Base-by-base conservation (phyloP, 30 jellyfish, hydroid and myxozoan species). In the Cassiopea xamachana region DNA sequence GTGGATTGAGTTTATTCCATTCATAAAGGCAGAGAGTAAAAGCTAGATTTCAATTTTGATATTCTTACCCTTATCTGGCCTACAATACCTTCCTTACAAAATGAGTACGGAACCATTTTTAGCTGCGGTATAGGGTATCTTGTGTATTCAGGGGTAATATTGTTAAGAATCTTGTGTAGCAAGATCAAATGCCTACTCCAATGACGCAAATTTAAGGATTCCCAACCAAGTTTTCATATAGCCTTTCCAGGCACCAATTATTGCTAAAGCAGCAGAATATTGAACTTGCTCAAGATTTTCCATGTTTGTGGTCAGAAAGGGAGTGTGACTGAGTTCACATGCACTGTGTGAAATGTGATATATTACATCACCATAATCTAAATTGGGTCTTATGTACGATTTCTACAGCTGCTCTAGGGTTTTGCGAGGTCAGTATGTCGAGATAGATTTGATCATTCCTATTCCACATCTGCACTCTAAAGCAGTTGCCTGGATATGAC, bases 171-270 rank as follows among this genome's bases (percentile, higher is more conserved):
- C 68, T 75, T 75, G 47, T 75, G 19, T 71, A 75, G 47, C 43
- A 75, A 69, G 83, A 75, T 44, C 27, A 67, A 19, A 19, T 19
- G 76, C 46, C 76, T 67, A 67, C 76, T 67, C 76, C 76, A 67
- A 14, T 19, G 68, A 13, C 17, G 43, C 49, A 45, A 3, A 16
- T 46, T 49, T n/a, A 46, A 17, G 43, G 61, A 46, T 46, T 75
- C 83, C 67, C 67, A 75, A 16, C 61, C 67, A 46, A 75, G 83
- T 75, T 67, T 19, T 14, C 76, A 16, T 14, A 14, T 67, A 67
- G 64, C 90, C 90, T 80, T 60, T 81, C 90, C 90, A 81, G 0
- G 90, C 90, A 60, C 90, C 90, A 46, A 83, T 81, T 60, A 81
- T 80, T 44, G 90, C 81, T 81, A 67, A 0, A 14, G 76, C 76